Evolutionary conservation across 2,113 vertebrate genomes (phyloP).

Genomic region (Rousettus leschenaultii): DNA sequence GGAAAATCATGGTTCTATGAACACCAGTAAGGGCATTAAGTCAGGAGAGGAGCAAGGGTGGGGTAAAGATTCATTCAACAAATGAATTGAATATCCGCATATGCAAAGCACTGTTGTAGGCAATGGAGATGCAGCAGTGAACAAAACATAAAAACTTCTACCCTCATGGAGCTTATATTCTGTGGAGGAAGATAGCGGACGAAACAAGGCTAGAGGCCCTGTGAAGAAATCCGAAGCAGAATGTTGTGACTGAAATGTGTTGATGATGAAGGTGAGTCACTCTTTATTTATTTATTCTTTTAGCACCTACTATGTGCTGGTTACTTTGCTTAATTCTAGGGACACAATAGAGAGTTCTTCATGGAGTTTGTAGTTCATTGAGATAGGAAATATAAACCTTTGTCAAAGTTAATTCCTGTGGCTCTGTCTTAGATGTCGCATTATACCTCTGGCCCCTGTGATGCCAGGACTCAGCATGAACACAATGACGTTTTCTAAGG

Average conservation of each 20-base stretch:
- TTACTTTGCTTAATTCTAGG: not conserved
- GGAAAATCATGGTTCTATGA: not conserved
- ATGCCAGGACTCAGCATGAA: not conserved
- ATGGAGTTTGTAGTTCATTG: not conserved
- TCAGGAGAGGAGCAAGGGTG: not conserved
- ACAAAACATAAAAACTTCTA: not conserved
- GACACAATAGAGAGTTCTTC: not conserved
- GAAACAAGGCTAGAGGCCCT: not conserved
- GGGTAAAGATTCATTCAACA: not conserved
- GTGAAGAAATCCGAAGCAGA: not conserved
- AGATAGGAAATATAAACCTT: not conserved
- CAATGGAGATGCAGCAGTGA: not conserved
- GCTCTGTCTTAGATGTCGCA: not conserved
- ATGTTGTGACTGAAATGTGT: not conserved
- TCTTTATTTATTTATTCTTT: not conserved
- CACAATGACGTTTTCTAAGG: not conserved
- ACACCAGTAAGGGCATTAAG: not conserved
- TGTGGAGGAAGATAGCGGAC: not conserved
- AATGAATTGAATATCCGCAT: not conserved
- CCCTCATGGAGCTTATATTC: not conserved
- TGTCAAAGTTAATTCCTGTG: not conserved
- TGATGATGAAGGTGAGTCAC: not conserved
- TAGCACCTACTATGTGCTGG: not conserved
- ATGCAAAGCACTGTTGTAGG: not conserved
- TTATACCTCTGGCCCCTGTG: not conserved